phyloP scores from a whole-genome alignment of 2,888 invertebrate species.

The Neelides folsomi region DNA sequence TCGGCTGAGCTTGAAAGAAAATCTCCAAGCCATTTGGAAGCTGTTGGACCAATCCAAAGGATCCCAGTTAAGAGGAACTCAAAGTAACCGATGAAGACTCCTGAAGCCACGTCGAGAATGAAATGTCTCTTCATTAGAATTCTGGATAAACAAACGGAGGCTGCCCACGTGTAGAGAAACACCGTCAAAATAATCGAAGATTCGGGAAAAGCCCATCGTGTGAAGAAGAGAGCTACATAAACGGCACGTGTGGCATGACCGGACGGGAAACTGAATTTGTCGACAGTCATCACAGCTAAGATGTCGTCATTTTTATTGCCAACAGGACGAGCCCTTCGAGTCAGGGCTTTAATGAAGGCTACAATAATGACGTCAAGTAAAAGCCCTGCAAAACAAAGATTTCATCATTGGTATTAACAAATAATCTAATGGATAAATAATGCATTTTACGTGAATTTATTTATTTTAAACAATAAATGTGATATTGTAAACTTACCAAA shows the following conservation, averaged over 20 bases:
- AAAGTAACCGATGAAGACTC: constrained; percentile 56
- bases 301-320: constrained; percentile 54
- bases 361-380: constrained; percentile 65
- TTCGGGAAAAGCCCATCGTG: constrained; percentile 27
- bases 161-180: constrained; percentile 59
- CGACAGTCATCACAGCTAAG: constrained; percentile 54
- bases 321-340: constrained; percentile 61
- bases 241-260: constrained; percentile 80
- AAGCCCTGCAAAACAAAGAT: constrained; percentile 50
- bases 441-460: too few species aligned
- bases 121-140: constrained; percentile 74
- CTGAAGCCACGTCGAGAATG: constrained; percentile 67
- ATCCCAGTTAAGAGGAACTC: constrained; percentile 48
- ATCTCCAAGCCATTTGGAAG: constrained; percentile 47
- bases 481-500: constrained; percentile 48
- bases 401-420: too few species aligned
- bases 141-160: constrained; percentile 61
- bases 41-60: constrained; percentile 55
- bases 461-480: too few species aligned
- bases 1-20: constrained; percentile 41
- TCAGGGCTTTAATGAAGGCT: constrained; percentile 61
- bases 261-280: constrained; percentile 85
- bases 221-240: constrained; percentile 59
- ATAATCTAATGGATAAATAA: too few species aligned
- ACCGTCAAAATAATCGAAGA: constrained; percentile 46